A percentile compares a stretch with the other conserved stretches of the same genome.
phyloP scores from a whole-genome alignment of 2,113 vertebrate species.

The Chaenocephalus aceratus region DNA sequence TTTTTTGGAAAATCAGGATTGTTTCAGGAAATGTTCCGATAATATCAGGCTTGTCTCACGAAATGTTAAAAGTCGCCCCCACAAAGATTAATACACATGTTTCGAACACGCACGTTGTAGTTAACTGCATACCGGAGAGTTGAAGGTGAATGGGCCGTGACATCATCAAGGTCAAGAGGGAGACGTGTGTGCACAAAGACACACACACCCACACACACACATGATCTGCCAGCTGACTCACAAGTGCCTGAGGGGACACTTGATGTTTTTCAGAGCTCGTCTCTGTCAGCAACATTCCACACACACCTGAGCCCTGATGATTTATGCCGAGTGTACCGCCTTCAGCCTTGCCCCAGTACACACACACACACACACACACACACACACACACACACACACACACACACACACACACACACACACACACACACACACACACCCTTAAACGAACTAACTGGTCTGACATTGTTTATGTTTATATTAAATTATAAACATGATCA shows the following conservation, averaged over 20 bases:
- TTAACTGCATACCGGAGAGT: conserved; percentile 23
- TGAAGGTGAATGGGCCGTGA: conserved; percentile 48
- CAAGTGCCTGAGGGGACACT: conserved; percentile 52
- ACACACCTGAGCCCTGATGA: conserved; percentile 58
- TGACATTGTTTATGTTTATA: too few relatives aligned
- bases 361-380: not conserved
- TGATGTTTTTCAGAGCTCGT: conserved; percentile 43
- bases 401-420: too few relatives aligned
- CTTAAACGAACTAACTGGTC: too few relatives aligned
- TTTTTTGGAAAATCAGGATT: not conserved
- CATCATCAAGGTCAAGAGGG: conserved; percentile 9
- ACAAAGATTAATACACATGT: conserved; percentile 16
- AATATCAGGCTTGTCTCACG: not conserved
- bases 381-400: too few relatives aligned
- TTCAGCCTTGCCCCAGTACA: not conserved
- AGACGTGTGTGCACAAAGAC: not conserved
- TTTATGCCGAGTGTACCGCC: conserved; percentile 35
- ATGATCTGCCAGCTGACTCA: conserved; percentile 68
- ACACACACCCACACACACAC: not conserved
- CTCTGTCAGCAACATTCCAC: conserved; percentile 68
- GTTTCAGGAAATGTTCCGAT: not conserved
- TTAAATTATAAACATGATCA: too few relatives aligned
- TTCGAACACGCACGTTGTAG: not conserved
- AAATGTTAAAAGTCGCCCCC: not conserved
- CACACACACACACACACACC: not conserved